phyloP scores from a whole-genome alignment of 2,888 invertebrate species.

The Stegophylla sp. region DNA sequence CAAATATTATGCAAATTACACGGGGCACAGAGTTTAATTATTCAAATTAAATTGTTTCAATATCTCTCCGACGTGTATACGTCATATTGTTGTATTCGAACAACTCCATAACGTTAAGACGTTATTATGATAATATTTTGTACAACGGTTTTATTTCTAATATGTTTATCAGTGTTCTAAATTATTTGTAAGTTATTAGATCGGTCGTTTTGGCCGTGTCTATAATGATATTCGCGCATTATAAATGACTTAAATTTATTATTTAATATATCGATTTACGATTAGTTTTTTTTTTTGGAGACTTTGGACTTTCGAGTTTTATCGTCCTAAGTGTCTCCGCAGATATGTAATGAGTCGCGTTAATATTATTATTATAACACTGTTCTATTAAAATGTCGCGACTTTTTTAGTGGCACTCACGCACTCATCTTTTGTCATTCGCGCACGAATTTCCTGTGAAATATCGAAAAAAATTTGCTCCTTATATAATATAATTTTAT shows the following conservation, averaged over 20 bases:
- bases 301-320: background rate
- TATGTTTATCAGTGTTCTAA: too few species aligned
- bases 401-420: too few species aligned
- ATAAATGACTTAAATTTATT: too few species aligned
- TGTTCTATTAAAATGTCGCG: too few species aligned
- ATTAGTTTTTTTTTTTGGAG: background rate
- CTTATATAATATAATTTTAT: too few species aligned
- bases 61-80: background rate
- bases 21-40: constrained; percentile 6
- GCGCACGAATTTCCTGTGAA: background rate
- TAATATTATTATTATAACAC: background rate
- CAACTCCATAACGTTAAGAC: background rate
- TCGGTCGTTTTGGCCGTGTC: too few species aligned
- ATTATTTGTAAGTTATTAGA: too few species aligned
- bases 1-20: constrained; percentile 23
- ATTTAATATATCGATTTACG: background rate
- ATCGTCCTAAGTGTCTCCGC: constrained; percentile 2
- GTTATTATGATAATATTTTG: background rate
- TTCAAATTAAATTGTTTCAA: constrained; percentile 22
- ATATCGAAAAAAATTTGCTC: too few species aligned
- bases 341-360: background rate
- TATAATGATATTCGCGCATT: too few species aligned
- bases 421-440: too few species aligned
- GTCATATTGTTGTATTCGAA: background rate
- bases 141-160: constrained; percentile 8